These are phyloP conservation scores for Pasiphila rectangulata DNA, from an alignment of 2,888 invertebrate genomes.

Conservation along the genomic window DNA sequence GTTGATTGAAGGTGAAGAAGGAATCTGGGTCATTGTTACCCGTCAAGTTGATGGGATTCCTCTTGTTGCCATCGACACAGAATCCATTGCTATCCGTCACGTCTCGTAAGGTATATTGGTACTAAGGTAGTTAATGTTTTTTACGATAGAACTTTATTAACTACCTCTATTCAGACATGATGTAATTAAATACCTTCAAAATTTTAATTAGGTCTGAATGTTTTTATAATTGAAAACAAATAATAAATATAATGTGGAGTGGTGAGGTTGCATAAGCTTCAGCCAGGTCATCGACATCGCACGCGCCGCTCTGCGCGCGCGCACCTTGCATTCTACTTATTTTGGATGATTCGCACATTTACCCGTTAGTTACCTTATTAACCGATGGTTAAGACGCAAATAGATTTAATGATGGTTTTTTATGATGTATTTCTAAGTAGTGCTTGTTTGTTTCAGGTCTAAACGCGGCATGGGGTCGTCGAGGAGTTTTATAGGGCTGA, in stretches of 20 bases:
- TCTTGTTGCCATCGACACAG: too few relatives aligned
- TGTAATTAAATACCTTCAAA: too few relatives aligned
- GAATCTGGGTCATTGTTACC: too few relatives aligned
- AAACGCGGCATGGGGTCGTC: constrained; percentile 60
- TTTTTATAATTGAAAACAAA: constrained; percentile 4
- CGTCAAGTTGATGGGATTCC: too few relatives aligned
- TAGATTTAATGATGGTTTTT: too few relatives aligned
- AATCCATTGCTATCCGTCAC: too few relatives aligned
- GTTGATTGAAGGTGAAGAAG: constrained; percentile 6
- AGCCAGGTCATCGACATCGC: constrained; percentile 21
- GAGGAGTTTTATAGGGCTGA: constrained; percentile 38
- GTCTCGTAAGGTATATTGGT: too few relatives aligned
- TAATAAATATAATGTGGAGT: constrained; percentile 5
- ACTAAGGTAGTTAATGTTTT: too few relatives aligned
- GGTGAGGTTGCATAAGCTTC: constrained; percentile 16
- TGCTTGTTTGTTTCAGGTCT: constrained; percentile 46
- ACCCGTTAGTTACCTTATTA: neutral
- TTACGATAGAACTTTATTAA: too few relatives aligned
- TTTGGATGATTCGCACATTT: constrained; percentile 15
- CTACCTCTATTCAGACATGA: too few relatives aligned
- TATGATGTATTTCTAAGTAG: neutral
- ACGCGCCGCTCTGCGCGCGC: constrained; percentile 25
- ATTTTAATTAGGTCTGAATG: too few relatives aligned
- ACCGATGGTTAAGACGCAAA: too few relatives aligned
- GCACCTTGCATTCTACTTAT: constrained; percentile 12